These are phyloP conservation scores for Rugalucina vietnamica DNA, from an alignment of 2,888 invertebrate genomes.

Conservation along the genomic window DNA sequence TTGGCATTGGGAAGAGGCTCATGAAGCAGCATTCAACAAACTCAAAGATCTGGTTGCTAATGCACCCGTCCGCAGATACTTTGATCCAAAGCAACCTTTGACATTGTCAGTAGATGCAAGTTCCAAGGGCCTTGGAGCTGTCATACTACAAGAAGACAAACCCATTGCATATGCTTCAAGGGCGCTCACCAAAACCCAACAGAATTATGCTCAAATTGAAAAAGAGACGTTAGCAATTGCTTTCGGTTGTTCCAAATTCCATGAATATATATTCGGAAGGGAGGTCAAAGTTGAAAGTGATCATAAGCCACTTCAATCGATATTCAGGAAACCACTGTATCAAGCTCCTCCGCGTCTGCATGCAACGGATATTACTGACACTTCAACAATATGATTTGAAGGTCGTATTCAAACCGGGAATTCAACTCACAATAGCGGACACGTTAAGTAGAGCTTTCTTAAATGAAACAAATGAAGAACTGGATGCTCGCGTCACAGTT, in stretches of 20 bases:
- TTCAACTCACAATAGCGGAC: conserved; percentile 35
- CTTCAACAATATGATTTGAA: conserved; percentile 41
- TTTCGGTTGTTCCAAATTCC: conserved; percentile 38
- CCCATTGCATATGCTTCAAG: conserved; percentile 46
- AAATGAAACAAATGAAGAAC: conserved; percentile 11
- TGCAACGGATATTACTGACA: conserved; percentile 24
- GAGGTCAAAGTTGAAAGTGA: conserved; percentile 31
- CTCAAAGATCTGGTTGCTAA: conserved; percentile 25
- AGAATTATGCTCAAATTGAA: conserved; percentile 46
- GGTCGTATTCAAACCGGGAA: conserved; percentile 42
- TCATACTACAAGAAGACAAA: conserved; percentile 29
- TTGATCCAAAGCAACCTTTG: conserved; percentile 27
- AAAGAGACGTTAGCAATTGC: conserved; percentile 39
- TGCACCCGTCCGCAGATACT: conserved; percentile 36
- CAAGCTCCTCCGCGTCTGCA: conserved; percentile 42
- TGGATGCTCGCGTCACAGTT: not conserved
- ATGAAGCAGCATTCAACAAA: conserved; percentile 27
- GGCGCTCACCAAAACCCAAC: conserved; percentile 43
- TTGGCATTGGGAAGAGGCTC: conserved; percentile 25
- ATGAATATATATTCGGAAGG: conserved; percentile 19
- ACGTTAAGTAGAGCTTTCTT: conserved; percentile 25
- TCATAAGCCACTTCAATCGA: conserved; percentile 43
- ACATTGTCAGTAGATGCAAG: conserved; percentile 35
- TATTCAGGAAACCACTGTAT: conserved; percentile 31
- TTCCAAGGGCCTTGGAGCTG: conserved; percentile 35